Conservation (phyloP, 2,888 invertebrate species). For the Glyphotaelius pellucidus region DNA sequence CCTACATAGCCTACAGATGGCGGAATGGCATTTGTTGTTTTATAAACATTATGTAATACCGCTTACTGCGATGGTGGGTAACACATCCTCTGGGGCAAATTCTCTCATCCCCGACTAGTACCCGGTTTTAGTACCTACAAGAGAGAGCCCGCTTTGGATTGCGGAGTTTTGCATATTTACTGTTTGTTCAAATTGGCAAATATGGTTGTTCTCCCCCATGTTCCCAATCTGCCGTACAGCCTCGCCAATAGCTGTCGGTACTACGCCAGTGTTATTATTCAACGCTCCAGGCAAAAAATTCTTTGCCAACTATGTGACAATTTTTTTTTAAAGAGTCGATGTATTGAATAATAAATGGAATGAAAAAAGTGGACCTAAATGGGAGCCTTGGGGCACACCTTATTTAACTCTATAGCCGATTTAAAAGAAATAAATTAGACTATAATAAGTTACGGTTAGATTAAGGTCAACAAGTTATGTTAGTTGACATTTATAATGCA, state of each 20-base stretch:
- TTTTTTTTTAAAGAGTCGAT: neutral
- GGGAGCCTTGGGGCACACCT: neutral
- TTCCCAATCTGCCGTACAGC: constrained; percentile 27
- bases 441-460: too few species aligned
- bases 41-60: neutral
- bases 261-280: neutral
- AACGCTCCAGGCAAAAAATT: neutral
- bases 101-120: neutral
- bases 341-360: neutral
- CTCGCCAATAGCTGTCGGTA: constrained; percentile 21
- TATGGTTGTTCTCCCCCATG: constrained; percentile 51
- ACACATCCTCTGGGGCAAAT: neutral
- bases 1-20: too few species aligned
- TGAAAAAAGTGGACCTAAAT: neutral
- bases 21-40: neutral
- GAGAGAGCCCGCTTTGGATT: constrained; percentile 59
- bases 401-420: neutral
- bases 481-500: too few species aligned
- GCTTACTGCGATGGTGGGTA: neutral
- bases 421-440: too few species aligned
- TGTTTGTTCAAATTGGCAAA: constrained; percentile 64
- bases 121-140: constrained; percentile 36
- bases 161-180: constrained; percentile 66
- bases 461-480: too few species aligned
- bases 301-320: neutral